Evolutionary conservation across 2,888 invertebrate species (phyloP).

Genomic region (Tridacna gigas): DNA sequence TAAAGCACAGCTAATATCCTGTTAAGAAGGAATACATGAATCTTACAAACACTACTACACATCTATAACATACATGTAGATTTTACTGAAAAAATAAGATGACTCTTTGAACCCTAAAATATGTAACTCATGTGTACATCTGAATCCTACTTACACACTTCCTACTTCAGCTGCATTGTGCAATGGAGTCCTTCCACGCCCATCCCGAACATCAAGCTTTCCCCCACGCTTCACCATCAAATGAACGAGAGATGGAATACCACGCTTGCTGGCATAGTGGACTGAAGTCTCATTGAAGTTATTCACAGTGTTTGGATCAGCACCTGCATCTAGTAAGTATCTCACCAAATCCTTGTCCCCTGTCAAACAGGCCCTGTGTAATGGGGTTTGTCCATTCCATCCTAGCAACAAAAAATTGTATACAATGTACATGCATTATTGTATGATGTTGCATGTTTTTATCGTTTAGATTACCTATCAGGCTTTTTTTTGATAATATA

Average conservation of each 20-base stretch:
- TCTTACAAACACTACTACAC: no score
- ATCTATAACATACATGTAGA: no score
- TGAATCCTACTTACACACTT: constrained; percentile 78
- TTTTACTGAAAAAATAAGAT: no score
- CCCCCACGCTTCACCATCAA: constrained; percentile 77
- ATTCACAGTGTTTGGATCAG: constrained; percentile 80
- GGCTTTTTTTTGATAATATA: no score
- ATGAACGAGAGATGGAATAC: constrained; percentile 76
- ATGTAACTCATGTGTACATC: no score
- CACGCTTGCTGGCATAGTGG: constrained; percentile 82
- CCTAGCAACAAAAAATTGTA: constrained; percentile 64
- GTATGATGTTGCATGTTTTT: no score
- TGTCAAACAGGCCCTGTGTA: constrained; percentile 81
- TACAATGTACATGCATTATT: neutral
- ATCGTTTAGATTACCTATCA: no score
- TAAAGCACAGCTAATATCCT: no score
- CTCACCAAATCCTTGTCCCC: constrained; percentile 74
- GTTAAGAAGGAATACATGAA: no score
- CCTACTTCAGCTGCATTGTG: constrained; percentile 83
- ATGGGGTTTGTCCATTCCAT: constrained; percentile 81
- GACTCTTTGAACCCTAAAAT: no score
- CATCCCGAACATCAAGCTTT: constrained; percentile 74
- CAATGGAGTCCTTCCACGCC: constrained; percentile 72
- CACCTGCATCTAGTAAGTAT: constrained; percentile 76
- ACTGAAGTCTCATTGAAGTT: constrained; percentile 82